Percentiles rank a stretch among this genome's conserved stretches.
Conservation (phyloP, 2,113 vertebrate genomes). For the Trinectes maculatus region DNA sequence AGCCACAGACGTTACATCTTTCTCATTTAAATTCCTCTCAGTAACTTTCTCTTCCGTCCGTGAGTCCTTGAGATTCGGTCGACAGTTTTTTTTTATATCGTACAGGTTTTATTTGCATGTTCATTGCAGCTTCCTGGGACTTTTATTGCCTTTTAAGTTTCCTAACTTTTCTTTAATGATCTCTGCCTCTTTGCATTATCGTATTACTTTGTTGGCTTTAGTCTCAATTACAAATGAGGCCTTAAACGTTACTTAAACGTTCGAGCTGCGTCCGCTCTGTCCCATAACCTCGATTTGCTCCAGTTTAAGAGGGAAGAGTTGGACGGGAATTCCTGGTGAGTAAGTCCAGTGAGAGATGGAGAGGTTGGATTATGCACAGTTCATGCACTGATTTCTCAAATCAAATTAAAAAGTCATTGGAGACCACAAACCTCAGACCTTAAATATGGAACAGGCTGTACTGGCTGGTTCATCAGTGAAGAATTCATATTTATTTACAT, state of each 20-base stretch:
- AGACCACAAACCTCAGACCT: slow-evolving; percentile 38
- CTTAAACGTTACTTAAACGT: neutral
- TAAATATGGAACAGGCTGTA: slow-evolving; percentile 35
- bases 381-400: slow-evolving; percentile 61
- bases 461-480: slow-evolving; percentile 13
- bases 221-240: slow-evolving; percentile 2
- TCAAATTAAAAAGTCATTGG: slow-evolving; percentile 54
- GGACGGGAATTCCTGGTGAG: neutral
- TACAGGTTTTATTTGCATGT: neutral
- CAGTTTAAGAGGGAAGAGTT: neutral
- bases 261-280: neutral
- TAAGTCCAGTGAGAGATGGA: slow-evolving; percentile 42
- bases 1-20: neutral
- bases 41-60: neutral
- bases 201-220: neutral
- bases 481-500: slow-evolving; percentile 41
- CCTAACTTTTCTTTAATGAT: no score
- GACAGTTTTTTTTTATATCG: neutral
- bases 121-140: neutral
- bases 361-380: slow-evolving; percentile 36
- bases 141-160: no score
- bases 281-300: neutral
- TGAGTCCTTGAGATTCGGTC: neutral
- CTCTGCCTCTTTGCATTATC: neutral
- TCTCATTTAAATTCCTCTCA: neutral